These are phyloP conservation scores for Ochropleura leucogaster DNA, from an alignment of 2,888 invertebrate genomes.

Conservation along the genomic window DNA sequence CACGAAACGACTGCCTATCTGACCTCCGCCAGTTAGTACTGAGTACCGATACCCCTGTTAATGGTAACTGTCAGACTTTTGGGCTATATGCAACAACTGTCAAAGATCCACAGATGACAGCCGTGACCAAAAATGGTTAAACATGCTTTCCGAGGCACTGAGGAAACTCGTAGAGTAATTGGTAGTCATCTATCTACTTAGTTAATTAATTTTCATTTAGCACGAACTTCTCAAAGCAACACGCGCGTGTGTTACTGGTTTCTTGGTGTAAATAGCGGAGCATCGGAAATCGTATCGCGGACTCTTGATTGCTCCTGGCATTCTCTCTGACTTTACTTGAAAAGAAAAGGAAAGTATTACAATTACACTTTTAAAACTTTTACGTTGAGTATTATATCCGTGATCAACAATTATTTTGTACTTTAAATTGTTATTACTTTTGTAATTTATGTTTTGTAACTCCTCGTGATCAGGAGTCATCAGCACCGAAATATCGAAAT, in stretches of 20 bases:
- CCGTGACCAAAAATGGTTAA: background rate
- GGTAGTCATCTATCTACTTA: background rate
- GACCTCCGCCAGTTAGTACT: background rate
- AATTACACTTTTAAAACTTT: too few species aligned
- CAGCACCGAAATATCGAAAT: too few species aligned
- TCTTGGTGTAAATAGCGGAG: background rate
- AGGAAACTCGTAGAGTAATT: background rate
- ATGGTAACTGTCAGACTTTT: background rate
- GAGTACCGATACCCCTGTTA: background rate
- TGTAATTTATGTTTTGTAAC: too few species aligned
- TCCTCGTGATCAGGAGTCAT: too few species aligned
- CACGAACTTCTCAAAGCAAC: background rate
- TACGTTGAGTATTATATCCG: too few species aligned
- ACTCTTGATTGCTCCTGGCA: background rate
- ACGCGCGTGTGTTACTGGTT: background rate
- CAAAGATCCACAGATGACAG: background rate
- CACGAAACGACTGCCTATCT: background rate
- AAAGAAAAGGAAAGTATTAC: too few species aligned
- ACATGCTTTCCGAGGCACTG: background rate
- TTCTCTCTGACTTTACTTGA: too few species aligned
- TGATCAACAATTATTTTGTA: too few species aligned
- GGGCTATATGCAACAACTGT: background rate
- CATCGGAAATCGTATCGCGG: background rate
- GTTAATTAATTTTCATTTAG: too few species aligned
- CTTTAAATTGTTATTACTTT: too few species aligned